phyloP scores from a whole-genome alignment of 2,888 invertebrate genomes.

The Phortica okadai region DNA sequence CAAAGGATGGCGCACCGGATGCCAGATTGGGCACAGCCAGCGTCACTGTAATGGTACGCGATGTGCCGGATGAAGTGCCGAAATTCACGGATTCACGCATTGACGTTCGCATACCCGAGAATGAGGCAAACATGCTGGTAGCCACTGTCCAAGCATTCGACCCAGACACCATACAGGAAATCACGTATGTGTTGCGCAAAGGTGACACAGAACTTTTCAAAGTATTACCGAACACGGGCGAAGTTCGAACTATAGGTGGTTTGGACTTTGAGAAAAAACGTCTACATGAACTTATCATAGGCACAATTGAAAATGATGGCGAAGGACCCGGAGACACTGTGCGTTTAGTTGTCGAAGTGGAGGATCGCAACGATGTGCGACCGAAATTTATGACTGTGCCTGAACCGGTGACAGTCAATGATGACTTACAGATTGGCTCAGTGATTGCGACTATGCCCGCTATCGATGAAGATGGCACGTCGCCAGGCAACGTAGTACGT shows the following conservation, averaged over 20 bases:
- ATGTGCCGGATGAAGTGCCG: constrained; percentile 88
- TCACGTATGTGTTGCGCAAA: constrained; percentile 90
- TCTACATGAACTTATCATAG: constrained; percentile 85
- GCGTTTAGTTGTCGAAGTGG: constrained; percentile 77
- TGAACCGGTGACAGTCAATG: constrained; percentile 89
- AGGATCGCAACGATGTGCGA: constrained; percentile 92
- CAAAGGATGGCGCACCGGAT: constrained; percentile 91
- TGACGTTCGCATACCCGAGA: constrained; percentile 90
- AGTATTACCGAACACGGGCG: constrained; percentile 88
- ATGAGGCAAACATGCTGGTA: constrained; percentile 86
- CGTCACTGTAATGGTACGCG: constrained; percentile 87
- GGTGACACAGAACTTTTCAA: constrained; percentile 89
- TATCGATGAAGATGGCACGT: constrained; percentile 88
- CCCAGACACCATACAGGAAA: constrained; percentile 87
- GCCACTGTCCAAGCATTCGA: constrained; percentile 90
- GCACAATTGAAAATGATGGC: constrained; percentile 88
- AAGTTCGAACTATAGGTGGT: constrained; percentile 85
- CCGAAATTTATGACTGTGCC: constrained; percentile 91
- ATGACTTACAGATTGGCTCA: constrained; percentile 88
- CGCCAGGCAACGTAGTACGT: constrained; percentile 87
- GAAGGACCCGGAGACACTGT: constrained; percentile 84
- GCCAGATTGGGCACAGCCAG: constrained; percentile 91
- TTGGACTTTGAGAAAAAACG: constrained; percentile 87
- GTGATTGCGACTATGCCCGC: constrained; percentile 88
- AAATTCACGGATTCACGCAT: constrained; percentile 85